Base-by-base conservation (phyloP, 2,888 invertebrate genomes). In the Leucophenga montana region DNA sequence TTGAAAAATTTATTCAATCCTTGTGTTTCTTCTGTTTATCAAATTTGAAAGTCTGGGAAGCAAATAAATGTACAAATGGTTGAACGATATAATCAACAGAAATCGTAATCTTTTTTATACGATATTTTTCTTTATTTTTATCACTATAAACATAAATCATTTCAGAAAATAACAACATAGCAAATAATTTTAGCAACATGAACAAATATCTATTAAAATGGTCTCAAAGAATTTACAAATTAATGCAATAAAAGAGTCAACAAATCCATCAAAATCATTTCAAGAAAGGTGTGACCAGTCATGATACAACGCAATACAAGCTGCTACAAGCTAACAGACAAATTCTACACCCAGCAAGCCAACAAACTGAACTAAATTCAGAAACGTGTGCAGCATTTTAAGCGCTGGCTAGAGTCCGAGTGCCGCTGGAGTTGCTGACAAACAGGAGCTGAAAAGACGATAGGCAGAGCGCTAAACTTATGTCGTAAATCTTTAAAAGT, bases 311-410 rank as follows among this genome's bases (percentile, higher is more conserved):
- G 9, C 20, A 57, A 56, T 50, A 68, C 67, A 53, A 69, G 71
- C 50, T 31, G 20, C 11, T 27, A 53, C 5, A 9, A 31, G 4
- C 33, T 56, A 33, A 31, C 20, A 33, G 33, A 44, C 27, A 50
- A 53, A 62, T 59, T 69, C 62, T 79, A 74, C 73, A 73, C 74
- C 3, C 39, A 39, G 9, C 27, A 27, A 39, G 39, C 74, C 73
- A 77, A 74, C 71, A 72, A 78, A 78, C 71, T 82, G 84, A 77
- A 80, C 83, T 78, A 78, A 77, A 83, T 84, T 77, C 69, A 67
- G 59, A 53, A 68, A 78, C 83, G 78, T 79, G 62, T 22, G 16
- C 48, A 13, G 62, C 62, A 64, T 64, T 18, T 18, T 22, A 64
- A 50, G 9, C 16, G n/a, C n/a, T 50, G 16, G 50, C 50, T 8